Conservation (phyloP, 1,140 invertebrate genomes). For the Lordiphosa mommai region DNA sequence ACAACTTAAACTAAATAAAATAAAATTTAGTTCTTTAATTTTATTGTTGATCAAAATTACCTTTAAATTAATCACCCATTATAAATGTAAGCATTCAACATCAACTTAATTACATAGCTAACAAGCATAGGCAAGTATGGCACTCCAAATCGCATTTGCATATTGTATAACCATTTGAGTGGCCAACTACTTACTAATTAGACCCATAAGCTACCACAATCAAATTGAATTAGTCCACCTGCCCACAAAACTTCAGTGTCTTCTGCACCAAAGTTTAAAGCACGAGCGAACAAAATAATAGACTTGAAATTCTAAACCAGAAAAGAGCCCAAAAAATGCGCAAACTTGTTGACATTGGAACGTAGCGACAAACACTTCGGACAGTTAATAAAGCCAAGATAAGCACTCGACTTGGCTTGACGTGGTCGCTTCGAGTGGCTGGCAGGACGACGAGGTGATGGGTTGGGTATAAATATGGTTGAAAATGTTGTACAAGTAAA, state of each 20-base stretch:
- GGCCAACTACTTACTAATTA: slow-evolving; percentile 20
- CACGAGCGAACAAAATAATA: slow-evolving; percentile 9
- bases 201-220: background rate
- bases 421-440: slow-evolving; percentile 17
- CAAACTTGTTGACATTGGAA: slow-evolving; percentile 9
- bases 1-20: no score
- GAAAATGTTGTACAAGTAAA: background rate
- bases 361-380: slow-evolving; percentile 31
- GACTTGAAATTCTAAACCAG: slow-evolving; percentile 37
- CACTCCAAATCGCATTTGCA: slow-evolving; percentile 26
- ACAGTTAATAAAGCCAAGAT: slow-evolving; percentile 68
- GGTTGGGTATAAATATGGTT: slow-evolving; percentile 19
- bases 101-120: no score
- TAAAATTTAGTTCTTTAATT: no score
- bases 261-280: slow-evolving; percentile 16
- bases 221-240: background rate
- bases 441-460: slow-evolving; percentile 16
- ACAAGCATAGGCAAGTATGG: slow-evolving; percentile 9
- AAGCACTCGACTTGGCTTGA: slow-evolving; percentile 52
- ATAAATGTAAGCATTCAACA: no score
- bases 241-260: slow-evolving; percentile 1
- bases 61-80: no score
- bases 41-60: no score
- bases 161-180: slow-evolving; percentile 21
- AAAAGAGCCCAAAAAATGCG: slow-evolving; percentile 19